Evolutionary conservation across 2,113 vertebrate genomes (phyloP).

Genomic region (Ictalurus furcatus): DNA sequence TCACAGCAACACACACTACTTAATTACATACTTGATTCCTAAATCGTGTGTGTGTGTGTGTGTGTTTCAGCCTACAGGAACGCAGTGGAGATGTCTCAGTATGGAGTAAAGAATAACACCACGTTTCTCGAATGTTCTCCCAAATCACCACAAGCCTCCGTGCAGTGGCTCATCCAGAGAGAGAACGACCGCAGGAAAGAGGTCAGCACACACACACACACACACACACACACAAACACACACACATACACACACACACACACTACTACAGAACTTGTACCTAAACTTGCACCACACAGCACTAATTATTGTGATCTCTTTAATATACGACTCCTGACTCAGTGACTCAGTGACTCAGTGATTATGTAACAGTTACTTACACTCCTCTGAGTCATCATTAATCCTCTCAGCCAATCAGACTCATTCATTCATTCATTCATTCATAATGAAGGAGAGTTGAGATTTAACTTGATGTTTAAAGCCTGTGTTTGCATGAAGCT

Average conservation of each 20-base stretch:
- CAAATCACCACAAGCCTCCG: constrained; percentile 91
- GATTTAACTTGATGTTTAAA: background rate
- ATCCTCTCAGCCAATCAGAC: background rate
- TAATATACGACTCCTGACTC: background rate
- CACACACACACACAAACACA: constrained; percentile 1
- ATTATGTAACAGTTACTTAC: background rate
- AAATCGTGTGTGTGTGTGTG: constrained; percentile 41
- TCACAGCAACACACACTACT: background rate
- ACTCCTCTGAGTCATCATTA: background rate
- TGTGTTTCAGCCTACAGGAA: constrained; percentile 87
- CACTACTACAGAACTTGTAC: background rate
- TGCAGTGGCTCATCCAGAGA: constrained; percentile 94
- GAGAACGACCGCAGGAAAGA: constrained; percentile 97
- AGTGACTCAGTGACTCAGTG: background rate
- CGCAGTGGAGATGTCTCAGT: constrained; percentile 89
- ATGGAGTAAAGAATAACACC: constrained; percentile 94
- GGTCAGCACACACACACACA: constrained; percentile 69
- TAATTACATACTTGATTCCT: background rate
- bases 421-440: background rate
- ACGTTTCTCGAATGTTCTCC: constrained; percentile 94
- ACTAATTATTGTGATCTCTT: background rate
- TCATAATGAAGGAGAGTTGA: background rate
- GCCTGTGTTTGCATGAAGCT: background rate
- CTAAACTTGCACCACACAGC: background rate
- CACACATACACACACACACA: background rate